These are phyloP conservation scores for Tiliqua scincoides DNA, from an alignment of 2,113 vertebrate genomes.

Conservation along the genomic window DNA sequence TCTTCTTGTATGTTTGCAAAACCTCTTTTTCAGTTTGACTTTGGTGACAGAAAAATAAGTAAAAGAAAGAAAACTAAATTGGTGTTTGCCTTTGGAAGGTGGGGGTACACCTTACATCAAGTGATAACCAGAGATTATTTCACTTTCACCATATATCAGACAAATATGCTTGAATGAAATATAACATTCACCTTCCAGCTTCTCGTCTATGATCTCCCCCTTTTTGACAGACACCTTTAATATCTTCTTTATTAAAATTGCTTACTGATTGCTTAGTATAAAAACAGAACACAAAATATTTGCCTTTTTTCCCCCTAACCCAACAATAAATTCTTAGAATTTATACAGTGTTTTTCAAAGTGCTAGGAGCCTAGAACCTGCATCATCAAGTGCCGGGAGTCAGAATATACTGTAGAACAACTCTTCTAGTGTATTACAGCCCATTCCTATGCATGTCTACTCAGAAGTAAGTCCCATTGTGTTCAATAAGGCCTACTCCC, in stretches of 20 bases:
- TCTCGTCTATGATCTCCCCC: no score
- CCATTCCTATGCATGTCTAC: no score
- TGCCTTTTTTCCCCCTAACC: neutral
- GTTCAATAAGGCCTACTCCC: no score
- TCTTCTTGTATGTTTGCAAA: neutral
- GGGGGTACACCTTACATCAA: neutral
- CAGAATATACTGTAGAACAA: neutral
- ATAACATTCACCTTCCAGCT: neutral
- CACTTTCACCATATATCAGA: neutral
- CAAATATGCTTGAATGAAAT: neutral
- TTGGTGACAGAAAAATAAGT: neutral
- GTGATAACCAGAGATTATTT: neutral
- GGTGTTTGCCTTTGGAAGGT: neutral
- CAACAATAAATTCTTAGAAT: neutral
- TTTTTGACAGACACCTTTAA: neutral
- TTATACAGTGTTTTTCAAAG: neutral
- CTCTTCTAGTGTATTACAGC: neutral
- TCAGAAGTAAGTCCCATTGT: no score
- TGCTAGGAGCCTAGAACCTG: neutral
- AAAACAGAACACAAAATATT: neutral
- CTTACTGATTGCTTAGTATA: neutral
- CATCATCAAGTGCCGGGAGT: neutral
- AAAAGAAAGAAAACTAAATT: neutral
- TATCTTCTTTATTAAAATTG: neutral
- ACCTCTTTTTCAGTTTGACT: neutral